Conservation (phyloP, 2,888 invertebrate genomes). For the Gortyna flavago region DNA sequence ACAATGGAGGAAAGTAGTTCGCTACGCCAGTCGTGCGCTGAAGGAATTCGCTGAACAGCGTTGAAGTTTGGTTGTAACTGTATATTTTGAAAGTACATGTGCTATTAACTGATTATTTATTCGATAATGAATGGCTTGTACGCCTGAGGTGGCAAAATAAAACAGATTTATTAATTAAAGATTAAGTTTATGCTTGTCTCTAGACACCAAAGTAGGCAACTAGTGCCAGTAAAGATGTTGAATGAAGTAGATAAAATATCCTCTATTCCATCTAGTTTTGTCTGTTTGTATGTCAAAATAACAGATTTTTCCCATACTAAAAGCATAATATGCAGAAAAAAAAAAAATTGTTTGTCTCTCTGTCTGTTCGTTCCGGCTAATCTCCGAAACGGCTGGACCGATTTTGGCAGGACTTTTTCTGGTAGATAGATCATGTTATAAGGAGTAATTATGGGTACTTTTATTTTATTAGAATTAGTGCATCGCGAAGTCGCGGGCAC, state of each 20-base stretch:
- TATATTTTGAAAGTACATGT: slow-evolving; percentile 6
- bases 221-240: neutral
- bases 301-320: neutral
- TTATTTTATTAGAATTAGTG: neutral
- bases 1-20: slow-evolving; percentile 47
- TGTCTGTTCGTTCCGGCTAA: too few relatives aligned
- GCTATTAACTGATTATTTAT: slow-evolving; percentile 5
- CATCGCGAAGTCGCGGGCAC: too few relatives aligned
- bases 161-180: neutral
- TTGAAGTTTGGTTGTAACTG: slow-evolving; percentile 12
- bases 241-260: neutral
- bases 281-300: neutral
- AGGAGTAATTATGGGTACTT: neutral
- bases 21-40: neutral
- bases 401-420: neutral
- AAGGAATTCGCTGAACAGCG: slow-evolving; percentile 20
- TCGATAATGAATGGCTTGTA: neutral
- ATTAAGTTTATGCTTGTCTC: neutral
- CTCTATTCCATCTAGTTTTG: neutral
- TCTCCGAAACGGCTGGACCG: neutral
- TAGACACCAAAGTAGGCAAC: neutral
- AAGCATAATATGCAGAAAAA: neutral
- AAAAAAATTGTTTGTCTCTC: too few relatives aligned
- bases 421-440: neutral
- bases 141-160: neutral